Evolutionary conservation across 1,140 invertebrate species (phyloP).

Genomic region (Philotrypesis tridentata): DNA sequence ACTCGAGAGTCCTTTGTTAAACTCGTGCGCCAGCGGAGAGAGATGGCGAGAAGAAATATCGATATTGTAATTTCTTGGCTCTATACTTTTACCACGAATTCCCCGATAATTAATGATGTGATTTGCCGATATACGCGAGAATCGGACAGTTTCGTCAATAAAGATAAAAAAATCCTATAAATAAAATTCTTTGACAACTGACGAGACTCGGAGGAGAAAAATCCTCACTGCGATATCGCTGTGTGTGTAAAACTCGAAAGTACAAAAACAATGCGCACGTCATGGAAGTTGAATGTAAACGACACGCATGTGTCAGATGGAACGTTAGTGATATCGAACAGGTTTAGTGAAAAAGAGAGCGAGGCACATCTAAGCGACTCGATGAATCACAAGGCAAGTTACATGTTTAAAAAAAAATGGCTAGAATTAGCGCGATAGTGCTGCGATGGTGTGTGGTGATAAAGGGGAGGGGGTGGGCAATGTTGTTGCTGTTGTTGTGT

Average conservation of each 20-base stretch:
- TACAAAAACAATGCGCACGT: no score
- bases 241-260: no score
- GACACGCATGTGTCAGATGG: neutral
- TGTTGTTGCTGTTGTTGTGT: neutral
- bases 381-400: no score
- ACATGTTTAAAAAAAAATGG: neutral
- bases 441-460: neutral
- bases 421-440: neutral
- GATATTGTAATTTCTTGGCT: slow-evolving; percentile 41
- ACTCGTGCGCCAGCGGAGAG: neutral
- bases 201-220: no score
- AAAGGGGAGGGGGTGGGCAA: neutral
- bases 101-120: neutral
- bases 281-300: no score
- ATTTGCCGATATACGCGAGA: no score
- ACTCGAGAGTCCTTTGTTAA: slow-evolving; percentile 10
- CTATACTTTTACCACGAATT: neutral
- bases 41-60: slow-evolving; percentile 60
- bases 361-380: neutral
- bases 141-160: no score
- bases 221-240: no score
- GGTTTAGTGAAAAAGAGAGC: no score
- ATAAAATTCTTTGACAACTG: no score
- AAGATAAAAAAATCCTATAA: no score
- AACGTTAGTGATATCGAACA: neutral